Percentiles rank a stretch among this genome's conserved stretches.
These are phyloP conservation scores for Amphipoea lucens DNA, from an alignment of 2,888 invertebrate genomes.

Conservation along the genomic window DNA sequence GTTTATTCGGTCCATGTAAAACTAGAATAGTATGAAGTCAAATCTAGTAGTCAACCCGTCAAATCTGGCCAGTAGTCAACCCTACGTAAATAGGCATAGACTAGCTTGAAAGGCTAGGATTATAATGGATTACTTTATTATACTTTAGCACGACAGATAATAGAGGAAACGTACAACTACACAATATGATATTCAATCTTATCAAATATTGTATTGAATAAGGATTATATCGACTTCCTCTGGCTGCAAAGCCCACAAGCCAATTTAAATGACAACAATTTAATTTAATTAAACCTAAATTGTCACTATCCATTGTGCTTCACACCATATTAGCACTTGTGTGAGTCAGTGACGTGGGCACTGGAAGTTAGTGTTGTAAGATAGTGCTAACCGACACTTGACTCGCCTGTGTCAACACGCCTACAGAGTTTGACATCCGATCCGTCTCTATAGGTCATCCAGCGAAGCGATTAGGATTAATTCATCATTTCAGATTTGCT, in stretches of 20 bases:
- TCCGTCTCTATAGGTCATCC: conserved; percentile 37
- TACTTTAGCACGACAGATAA: background rate
- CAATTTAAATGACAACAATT: conserved; percentile 43
- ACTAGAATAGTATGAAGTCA: background rate
- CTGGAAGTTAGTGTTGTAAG: conserved; percentile 66
- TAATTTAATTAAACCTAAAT: conserved; percentile 42
- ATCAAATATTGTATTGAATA: conserved; percentile 22
- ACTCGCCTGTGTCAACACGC: conserved; percentile 81
- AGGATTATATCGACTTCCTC: conserved; percentile 29
- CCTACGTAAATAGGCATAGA: background rate
- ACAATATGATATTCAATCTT: conserved; percentile 15
- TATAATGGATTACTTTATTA: conserved; percentile 23
- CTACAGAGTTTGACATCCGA: conserved; percentile 76
- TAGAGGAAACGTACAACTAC: background rate
- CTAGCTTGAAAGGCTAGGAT: background rate
- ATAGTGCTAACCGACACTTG: conserved; percentile 77
- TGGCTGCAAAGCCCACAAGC: conserved; percentile 21
- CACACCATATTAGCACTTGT: conserved; percentile 48
- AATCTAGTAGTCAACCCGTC: background rate
- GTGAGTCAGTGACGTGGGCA: conserved; percentile 68
- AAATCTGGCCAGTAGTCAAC: background rate
- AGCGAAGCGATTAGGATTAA: conserved; percentile 45
- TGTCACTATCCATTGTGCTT: conserved; percentile 36
- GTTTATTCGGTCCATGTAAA: background rate
- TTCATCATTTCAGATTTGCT: conserved; percentile 4